These are phyloP conservation scores for Maniola hyperantus DNA, from an alignment of 2,888 invertebrate species.

Conservation along the genomic window DNA sequence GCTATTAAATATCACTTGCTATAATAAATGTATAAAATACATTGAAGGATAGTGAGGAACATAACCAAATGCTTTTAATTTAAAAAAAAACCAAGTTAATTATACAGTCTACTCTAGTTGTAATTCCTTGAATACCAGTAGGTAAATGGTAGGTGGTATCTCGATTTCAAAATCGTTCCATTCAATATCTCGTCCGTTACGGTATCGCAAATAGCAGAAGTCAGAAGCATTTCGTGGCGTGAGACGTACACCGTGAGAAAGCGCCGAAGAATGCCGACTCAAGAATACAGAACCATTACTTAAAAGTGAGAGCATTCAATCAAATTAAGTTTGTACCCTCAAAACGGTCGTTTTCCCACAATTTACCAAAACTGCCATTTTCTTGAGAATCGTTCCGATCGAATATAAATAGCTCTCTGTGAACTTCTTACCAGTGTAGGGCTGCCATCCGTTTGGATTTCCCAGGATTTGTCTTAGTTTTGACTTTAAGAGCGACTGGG, in stretches of 20 bases:
- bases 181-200: conserved; percentile 35
- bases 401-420: conserved; percentile 34
- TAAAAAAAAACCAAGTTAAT: no score
- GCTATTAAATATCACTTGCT: no score
- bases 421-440: conserved; percentile 22
- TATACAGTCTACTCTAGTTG: no score
- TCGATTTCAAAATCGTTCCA: conserved; percentile 26
- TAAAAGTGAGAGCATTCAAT: conserved; percentile 64
- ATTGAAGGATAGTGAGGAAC: no score
- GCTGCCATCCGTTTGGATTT: no score
- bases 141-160: conserved; percentile 11
- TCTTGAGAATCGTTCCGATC: conserved; percentile 37
- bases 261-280: conserved; percentile 49
- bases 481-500: no score
- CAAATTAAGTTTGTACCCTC: conserved; percentile 46
- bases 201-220: conserved; percentile 32
- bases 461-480: no score
- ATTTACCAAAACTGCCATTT: conserved; percentile 45
- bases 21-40: no score
- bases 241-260: conserved; percentile 54
- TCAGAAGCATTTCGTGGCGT: conserved; percentile 38
- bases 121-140: conserved; percentile 4
- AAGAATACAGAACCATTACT: conserved; percentile 52
- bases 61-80: no score
- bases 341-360: conserved; percentile 46